Conservation (phyloP, 2,113 vertebrate genomes). For the Syngnathus typhle region DNA sequence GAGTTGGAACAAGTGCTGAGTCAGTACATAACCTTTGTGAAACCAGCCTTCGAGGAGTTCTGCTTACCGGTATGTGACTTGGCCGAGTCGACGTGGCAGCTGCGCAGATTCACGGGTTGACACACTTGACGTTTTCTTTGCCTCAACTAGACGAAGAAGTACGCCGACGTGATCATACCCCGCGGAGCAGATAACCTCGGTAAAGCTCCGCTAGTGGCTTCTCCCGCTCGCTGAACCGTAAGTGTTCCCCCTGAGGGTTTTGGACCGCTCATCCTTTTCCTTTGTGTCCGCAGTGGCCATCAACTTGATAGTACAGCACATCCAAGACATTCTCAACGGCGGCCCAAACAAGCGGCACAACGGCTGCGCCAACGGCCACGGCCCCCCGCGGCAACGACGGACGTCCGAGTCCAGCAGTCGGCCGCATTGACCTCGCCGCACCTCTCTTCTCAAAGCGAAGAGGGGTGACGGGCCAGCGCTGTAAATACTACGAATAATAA, state of each 20-base stretch:
- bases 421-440: constrained; percentile 80
- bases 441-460: constrained; percentile 49
- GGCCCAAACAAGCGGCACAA: constrained; percentile 87
- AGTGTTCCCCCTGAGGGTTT: neutral
- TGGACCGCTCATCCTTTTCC: neutral
- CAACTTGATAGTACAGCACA: constrained; percentile 97
- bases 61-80: constrained; percentile 86
- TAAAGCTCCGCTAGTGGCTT: constrained; percentile 50
- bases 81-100: neutral
- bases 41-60: constrained; percentile 97
- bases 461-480: constrained; percentile 46
- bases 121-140: neutral
- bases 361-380: constrained; percentile 79
- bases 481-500: constrained; percentile 46
- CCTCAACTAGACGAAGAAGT: constrained; percentile 88
- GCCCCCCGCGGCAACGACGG: constrained; percentile 76
- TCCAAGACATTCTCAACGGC: constrained; percentile 95
- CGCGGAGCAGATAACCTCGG: constrained; percentile 93
- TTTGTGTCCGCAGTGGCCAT: constrained; percentile 81
- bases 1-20: constrained; percentile 90
- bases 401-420: constrained; percentile 90
- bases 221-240: neutral
- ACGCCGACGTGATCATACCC: constrained; percentile 96
- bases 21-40: constrained; percentile 96
- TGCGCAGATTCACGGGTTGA: neutral